Evolutionary conservation across 2,888 invertebrate genomes (phyloP).

Genomic region (Fissipunctia ypsillon): DNA sequence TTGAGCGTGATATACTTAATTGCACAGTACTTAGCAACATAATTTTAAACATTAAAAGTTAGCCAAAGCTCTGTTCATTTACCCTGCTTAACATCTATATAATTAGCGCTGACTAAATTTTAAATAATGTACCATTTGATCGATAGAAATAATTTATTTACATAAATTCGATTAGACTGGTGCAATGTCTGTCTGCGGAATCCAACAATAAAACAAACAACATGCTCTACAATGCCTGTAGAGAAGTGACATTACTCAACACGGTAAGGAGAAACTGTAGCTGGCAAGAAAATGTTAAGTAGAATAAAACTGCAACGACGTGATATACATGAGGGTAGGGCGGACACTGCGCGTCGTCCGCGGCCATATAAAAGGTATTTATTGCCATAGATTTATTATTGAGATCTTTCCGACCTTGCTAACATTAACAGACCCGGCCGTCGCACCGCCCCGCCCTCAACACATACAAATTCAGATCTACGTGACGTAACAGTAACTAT

Average conservation of each 20-base stretch:
- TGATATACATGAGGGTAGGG: constrained; percentile 34
- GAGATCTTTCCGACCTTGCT: constrained; percentile 52
- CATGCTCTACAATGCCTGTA: background rate
- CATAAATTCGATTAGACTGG: constrained; percentile 36
- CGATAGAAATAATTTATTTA: constrained; percentile 52
- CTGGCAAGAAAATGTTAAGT: constrained; percentile 41
- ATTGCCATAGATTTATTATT: constrained; percentile 67
- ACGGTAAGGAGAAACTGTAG: constrained; percentile 10
- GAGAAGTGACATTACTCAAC: constrained; percentile 9
- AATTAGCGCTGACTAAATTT: constrained; percentile 45
- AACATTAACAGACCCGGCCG: constrained; percentile 51
- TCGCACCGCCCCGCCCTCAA: constrained; percentile 42
- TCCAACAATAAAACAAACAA: constrained; percentile 13
- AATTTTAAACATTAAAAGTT: constrained; percentile 37
- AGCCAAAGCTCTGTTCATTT: constrained; percentile 52
- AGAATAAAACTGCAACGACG: constrained; percentile 34
- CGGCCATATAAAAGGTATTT: constrained; percentile 59
- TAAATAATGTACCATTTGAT: constrained; percentile 56
- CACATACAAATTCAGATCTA: constrained; percentile 80
- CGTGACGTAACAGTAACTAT: constrained; percentile 66
- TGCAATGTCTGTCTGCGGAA: constrained; percentile 47
- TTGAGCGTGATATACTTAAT: constrained; percentile 44
- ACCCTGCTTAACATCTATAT: constrained; percentile 51
- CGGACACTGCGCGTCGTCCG: constrained; percentile 39
- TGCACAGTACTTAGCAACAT: constrained; percentile 50